Evolutionary conservation across 2,888 invertebrate genomes (phyloP).

Genomic region (Pteria penguin): DNA sequence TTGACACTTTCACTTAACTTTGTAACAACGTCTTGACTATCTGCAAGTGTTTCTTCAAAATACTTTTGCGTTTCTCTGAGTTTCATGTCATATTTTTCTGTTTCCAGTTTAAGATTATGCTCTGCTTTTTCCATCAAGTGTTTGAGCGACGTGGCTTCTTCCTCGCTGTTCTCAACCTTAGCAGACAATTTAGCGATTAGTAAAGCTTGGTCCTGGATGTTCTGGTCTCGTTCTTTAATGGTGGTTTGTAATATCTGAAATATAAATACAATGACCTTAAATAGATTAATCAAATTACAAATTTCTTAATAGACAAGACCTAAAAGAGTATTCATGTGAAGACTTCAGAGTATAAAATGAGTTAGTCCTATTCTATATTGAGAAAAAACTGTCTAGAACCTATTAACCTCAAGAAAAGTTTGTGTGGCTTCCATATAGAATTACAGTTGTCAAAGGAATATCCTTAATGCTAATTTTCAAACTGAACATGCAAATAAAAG

Average conservation of each 20-base stretch:
- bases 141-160: constrained; percentile 61
- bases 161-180: constrained; percentile 72
- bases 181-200: constrained; percentile 72
- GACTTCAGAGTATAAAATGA: too few relatives aligned
- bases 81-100: constrained; percentile 67
- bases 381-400: too few relatives aligned
- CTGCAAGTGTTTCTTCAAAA: constrained; percentile 74
- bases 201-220: constrained; percentile 63
- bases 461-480: too few relatives aligned
- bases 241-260: constrained; percentile 78
- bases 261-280: neutral
- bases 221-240: constrained; percentile 72
- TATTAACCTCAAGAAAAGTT: too few relatives aligned
- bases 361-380: too few relatives aligned
- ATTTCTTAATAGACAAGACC: too few relatives aligned
- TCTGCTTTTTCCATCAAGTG: constrained; percentile 69
- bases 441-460: too few relatives aligned
- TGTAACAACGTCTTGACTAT: constrained; percentile 65
- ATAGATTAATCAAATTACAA: too few relatives aligned
- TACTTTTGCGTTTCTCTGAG: constrained; percentile 73
- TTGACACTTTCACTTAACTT: constrained; percentile 60
- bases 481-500: too few relatives aligned
- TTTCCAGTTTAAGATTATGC: constrained; percentile 67
- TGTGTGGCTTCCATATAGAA: too few relatives aligned
- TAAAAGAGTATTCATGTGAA: too few relatives aligned